Percentiles rank a stretch among this genome's conserved stretches.
phyloP scores from a whole-genome alignment of 2,888 invertebrate species.

The Drosophila yooni region DNA sequence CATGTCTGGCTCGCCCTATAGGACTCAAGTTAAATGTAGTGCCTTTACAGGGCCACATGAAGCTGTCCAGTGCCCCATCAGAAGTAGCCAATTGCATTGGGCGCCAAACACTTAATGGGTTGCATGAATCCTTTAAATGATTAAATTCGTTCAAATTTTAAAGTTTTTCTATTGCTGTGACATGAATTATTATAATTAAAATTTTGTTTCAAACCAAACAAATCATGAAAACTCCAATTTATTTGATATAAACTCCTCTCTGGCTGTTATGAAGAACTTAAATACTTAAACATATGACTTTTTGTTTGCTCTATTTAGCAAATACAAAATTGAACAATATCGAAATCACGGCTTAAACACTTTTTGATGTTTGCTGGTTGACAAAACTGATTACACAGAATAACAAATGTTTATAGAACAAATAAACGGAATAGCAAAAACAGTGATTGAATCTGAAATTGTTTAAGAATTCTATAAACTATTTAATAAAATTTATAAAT shows the following conservation, averaged over 20 bases:
- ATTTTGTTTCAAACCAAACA: neutral
- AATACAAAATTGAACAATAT: neutral
- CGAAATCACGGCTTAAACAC: neutral
- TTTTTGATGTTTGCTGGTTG: neutral
- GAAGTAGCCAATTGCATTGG: slow-evolving; percentile 12
- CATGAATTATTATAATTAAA: neutral
- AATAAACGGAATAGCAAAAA: neutral
- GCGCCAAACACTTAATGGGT: slow-evolving; percentile 9
- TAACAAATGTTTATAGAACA: neutral
- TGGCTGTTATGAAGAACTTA: neutral
- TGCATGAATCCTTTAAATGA: neutral
- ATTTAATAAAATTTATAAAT: neutral
- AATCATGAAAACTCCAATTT: neutral
- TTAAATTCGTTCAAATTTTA: neutral
- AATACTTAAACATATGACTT: too few species aligned
- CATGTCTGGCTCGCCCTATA: slow-evolving; percentile 47
- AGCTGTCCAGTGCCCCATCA: slow-evolving; percentile 16
- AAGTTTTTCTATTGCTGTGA: neutral
- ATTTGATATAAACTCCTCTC: neutral
- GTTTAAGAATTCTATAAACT: neutral
- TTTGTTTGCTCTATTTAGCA: neutral
- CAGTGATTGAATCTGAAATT: neutral
- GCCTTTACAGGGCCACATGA: neutral
- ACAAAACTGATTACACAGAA: neutral
- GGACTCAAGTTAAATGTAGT: slow-evolving; percentile 57